Base-by-base conservation (phyloP, 2,113 vertebrate species). In the Etia nguti region DNA sequence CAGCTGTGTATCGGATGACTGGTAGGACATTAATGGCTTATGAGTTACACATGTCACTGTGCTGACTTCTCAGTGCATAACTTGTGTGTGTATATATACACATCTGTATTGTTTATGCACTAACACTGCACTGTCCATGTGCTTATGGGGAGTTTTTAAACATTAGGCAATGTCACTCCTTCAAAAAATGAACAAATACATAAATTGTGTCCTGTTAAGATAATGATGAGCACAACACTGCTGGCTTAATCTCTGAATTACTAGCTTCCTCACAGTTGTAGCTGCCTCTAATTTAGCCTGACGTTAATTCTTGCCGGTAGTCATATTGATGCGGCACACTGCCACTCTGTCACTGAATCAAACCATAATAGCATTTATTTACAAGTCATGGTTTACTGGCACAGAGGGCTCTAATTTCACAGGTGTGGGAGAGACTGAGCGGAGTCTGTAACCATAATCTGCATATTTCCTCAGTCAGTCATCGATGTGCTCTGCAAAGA, bases 301-400 rank as follows among this genome's bases (percentile, higher is more conserved):
- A 90, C 81, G 52, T 93, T 92, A 85, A 94, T 93, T 92, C 88
- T 86, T 77, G 70, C 88, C 81, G 38, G 81, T 80, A 91, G 90
- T 89, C 90, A 90, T 81, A 81, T 70, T 84, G 91, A 91, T 92
- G 89, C 55, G 10, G 68, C 89, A 88, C 48, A 59, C 84, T 89
- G 90, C 85, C 92, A 88, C 81, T 94, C 80, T 88, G 81, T 90
- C 89, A 65, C 89, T 70, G 68, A 91, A 73, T 92, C 90, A 57
- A 87, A 88, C 54, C 79, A 79, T 88, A 84, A 90, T 80, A 83
- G 80, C 83, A 81, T 93, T 90, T 90, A 90, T 92, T 92, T 92
- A 92, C 82, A 90, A 86, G 89, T 91, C 90, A 93, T 60, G 11
- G 29, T 92, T 89, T 91, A 90, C 83, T 56, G 12, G 57, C 65